phyloP scores from a whole-genome alignment of 2,888 invertebrate species.

The Andrena haemorrhoa region DNA sequence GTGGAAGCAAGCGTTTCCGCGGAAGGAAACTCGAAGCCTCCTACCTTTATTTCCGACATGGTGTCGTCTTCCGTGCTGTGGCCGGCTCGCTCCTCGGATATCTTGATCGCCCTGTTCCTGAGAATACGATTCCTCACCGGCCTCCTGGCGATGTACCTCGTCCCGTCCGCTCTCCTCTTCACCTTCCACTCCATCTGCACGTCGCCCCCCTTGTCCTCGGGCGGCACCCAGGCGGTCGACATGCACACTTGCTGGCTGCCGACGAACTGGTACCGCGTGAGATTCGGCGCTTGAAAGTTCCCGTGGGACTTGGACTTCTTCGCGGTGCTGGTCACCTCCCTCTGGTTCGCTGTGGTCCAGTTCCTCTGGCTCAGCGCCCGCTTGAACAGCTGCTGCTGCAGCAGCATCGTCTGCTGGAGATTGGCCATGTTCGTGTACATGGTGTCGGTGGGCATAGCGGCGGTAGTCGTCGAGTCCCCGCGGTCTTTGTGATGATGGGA shows the following conservation, averaged over 20 bases:
- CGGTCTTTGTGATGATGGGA: conserved; percentile 63
- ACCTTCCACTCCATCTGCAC: conserved; percentile 90
- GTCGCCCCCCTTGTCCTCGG: conserved; percentile 78
- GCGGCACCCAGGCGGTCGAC: conserved; percentile 73
- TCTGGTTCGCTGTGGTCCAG: conserved; percentile 69
- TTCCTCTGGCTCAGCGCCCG: conserved; percentile 85
- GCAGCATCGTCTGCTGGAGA: conserved; percentile 89
- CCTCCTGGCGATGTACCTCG: conserved; percentile 90
- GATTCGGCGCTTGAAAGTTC: conserved; percentile 87
- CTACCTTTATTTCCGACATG: conserved; percentile 90
- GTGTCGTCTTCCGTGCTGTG: conserved; percentile 91
- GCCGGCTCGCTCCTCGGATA: conserved; percentile 89
- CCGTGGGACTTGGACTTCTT: conserved; percentile 80
- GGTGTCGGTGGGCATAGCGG: conserved; percentile 86
- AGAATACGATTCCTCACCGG: conserved; percentile 89
- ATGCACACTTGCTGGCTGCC: conserved; percentile 86
- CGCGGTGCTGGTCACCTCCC: conserved; percentile 58
- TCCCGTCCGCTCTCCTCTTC: conserved; percentile 91
- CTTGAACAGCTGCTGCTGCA: conserved; percentile 89
- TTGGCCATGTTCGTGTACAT: conserved; percentile 91
- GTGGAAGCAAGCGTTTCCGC: not conserved
- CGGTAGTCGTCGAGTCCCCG: conserved; percentile 59
- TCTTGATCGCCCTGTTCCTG: conserved; percentile 89
- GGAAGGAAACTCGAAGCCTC: not conserved
- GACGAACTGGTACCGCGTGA: conserved; percentile 87